Conservation (phyloP, 2,113 vertebrate species). For the Entelurus aequoreus region DNA sequence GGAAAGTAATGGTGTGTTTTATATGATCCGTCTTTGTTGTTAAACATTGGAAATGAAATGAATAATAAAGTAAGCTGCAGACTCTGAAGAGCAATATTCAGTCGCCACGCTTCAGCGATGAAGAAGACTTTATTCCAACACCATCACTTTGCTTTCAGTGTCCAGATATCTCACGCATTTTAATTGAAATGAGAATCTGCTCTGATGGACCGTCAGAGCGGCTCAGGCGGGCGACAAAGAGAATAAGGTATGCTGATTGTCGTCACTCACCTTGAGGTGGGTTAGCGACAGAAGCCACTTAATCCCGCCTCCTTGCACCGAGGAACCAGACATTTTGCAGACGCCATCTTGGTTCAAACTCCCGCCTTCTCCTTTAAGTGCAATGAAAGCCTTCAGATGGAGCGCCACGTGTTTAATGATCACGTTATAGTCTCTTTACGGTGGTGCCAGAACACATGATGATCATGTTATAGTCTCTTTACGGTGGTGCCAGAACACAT, state of each 20-base stretch:
- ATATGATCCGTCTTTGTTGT: background rate
- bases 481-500: background rate
- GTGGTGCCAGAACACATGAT: slow-evolving; percentile 7
- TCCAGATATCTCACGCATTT: slow-evolving; percentile 26
- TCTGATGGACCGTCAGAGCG: slow-evolving; percentile 42
- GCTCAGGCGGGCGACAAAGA: slow-evolving; percentile 36
- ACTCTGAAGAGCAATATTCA: background rate
- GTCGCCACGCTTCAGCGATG: background rate
- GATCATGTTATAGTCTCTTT: slow-evolving; percentile 25
- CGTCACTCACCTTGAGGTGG: slow-evolving; percentile 57
- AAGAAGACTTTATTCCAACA: background rate
- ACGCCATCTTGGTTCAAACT: slow-evolving; percentile 3
- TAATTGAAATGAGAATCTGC: slow-evolving; percentile 48
- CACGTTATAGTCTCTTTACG: slow-evolving; percentile 21
- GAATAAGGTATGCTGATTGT: slow-evolving; percentile 57
- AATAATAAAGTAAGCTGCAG: background rate
- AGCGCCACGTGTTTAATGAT: slow-evolving; percentile 38
- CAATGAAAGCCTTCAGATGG: slow-evolving; percentile 25
- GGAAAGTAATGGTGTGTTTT: background rate
- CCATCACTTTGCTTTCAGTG: slow-evolving; percentile 15
- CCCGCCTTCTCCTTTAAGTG: slow-evolving; percentile 24
- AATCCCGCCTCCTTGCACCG: slow-evolving; percentile 25
- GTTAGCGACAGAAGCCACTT: slow-evolving; percentile 35
- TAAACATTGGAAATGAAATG: background rate
- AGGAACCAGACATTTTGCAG: slow-evolving; percentile 16